Base-by-base conservation (phyloP, 2,888 invertebrate genomes). In the Gnatocerus cornutus region DNA sequence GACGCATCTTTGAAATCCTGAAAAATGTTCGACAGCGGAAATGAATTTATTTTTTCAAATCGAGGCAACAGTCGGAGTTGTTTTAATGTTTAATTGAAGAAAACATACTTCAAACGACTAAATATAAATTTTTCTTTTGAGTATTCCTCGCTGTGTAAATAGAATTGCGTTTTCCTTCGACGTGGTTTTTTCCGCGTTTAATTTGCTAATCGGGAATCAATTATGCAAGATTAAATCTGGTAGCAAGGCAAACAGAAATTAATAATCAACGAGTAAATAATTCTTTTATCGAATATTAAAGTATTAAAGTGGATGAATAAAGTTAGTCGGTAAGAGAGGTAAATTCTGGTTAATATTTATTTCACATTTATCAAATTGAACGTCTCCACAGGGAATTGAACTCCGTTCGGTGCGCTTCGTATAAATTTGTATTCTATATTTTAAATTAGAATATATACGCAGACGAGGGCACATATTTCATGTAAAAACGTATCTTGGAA, bases 371-470 rank as follows among this genome's bases (percentile, higher is more conserved):
- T 84, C 84, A 84, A 84, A 84, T 84, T 83, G 83, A 84, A 84
- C 83, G 83, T 79, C 79, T 80, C 84, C 79, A 73, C 73, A 64
- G 83, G 83, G 84, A 84, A 83, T 84, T 80, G 83, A 81, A 81
- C 79, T 79, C 76, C 79, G 81, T 78, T 77, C 81, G 78, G 78
- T 77, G 78, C 76, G 79, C 78, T 78, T 74, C 79, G 82, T 82
- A 84, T 84, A 84, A 84, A 85, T 85, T 85, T 84, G 84, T 84
- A 84, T 85, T 85, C 84, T 84, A 84, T 84, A 85, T 85, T 85
- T 84, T 83, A 84, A 85, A 85, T 85, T 85, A 85, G 84, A 85
- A 85, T 85, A 85, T 84, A 84, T 85, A 83, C 83, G 82, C 80
- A 80, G 79, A 80, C 78, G 81, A 80, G 79, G 82, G 83, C 83